Evolutionary conservation across 2,888 invertebrate genomes (phyloP), one percentile per base, ranked within the genome.

Genomic region (Aleiodes alternator): DNA sequence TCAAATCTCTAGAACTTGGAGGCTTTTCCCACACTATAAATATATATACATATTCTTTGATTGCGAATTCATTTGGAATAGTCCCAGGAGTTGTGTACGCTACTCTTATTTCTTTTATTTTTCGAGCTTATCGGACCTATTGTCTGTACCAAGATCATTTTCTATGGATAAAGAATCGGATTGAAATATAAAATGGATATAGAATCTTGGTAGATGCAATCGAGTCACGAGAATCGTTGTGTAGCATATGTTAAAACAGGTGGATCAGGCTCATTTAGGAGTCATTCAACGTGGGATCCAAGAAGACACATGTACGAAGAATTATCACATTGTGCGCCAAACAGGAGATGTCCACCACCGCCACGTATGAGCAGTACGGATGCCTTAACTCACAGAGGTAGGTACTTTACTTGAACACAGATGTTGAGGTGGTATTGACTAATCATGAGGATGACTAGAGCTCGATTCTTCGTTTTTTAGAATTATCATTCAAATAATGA

Each of bases 231-330:
- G 85, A 82, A 86, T 86, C 81, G 87, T 87, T 89, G 87, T 82
- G 82, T 82, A 82, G 82, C 80, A 80, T 82, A 80, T 82, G 80
- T 82, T 84, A 75, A 81, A 57, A 83, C 88, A 91, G 91, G 90
- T 90, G 89, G 90, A 82, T 87, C 90, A 86, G 90, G 90, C 82
- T 90, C 91, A 80, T 89, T 90, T 87, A 89, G 91, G 83, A 90
- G 90, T 89, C 93, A 94, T 91, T 94, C 96, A 73, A 96, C 96
- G 88, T 96, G 96, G 96, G 96, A 96, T 91, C 96, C 96, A 82
- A 92, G 96, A 81, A 92, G 96, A 75, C 95, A 96, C 89, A 95
- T 96, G 92, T 96, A 96, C 91, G 96, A 96, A 92, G 96, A 96
- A 90, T 93, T 96, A 89, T 94, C 94, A 86, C 93, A 95, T 84